A percentile compares a stretch with the other conserved stretches of the same genome.
Conservation (phyloP, 2,797 vertebrate species). For the Allobates femoralis region DNA sequence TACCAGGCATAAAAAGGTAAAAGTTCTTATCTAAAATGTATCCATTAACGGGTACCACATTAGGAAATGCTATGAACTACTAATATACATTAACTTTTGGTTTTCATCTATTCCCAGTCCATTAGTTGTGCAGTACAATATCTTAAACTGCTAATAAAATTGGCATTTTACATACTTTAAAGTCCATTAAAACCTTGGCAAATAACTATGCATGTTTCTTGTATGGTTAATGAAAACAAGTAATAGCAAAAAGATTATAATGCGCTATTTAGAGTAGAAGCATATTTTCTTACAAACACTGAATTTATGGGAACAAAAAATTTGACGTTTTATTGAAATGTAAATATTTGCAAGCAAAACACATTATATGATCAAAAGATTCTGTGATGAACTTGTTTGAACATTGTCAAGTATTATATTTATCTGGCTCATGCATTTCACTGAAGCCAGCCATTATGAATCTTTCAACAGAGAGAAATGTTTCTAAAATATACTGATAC, state of each 20-base stretch:
- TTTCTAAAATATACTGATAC: neutral
- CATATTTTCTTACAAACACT: neutral
- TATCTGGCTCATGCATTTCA: neutral
- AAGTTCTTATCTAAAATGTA: neutral
- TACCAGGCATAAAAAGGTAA: slow-evolving; percentile 6
- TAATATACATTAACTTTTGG: slow-evolving; percentile 24
- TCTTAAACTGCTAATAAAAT: neutral
- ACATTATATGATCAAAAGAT: neutral
- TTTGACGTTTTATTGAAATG: neutral
- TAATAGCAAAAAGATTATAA: neutral
- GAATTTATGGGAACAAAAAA: neutral
- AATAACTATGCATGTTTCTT: neutral
- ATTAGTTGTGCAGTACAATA: slow-evolving; percentile 18
- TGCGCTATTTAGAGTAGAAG: neutral
- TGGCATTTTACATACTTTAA: neutral
- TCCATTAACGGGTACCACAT: neutral
- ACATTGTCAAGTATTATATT: neutral
- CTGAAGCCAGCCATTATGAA: neutral
- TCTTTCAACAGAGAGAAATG: neutral
- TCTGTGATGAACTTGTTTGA: neutral
- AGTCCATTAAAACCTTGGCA: neutral
- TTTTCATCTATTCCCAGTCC: slow-evolving; percentile 31
- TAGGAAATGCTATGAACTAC: slow-evolving; percentile 16
- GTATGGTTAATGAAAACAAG: neutral
- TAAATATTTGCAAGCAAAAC: neutral